Base-by-base conservation (phyloP, 2,888 invertebrate genomes). In the Melanchra persicariae region DNA sequence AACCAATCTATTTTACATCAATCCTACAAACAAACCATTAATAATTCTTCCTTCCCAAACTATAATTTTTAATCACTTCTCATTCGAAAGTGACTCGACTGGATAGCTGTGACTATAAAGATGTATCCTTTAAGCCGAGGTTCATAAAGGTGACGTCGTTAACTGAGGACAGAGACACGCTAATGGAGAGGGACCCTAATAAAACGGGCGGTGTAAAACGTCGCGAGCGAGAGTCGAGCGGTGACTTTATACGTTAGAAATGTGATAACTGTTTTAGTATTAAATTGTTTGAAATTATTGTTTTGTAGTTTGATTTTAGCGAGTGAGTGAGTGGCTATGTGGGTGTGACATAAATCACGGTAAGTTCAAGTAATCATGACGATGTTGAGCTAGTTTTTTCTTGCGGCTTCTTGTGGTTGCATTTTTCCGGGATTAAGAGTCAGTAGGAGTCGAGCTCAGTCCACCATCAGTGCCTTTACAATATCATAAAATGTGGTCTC, bases 131-230 rank as follows among this genome's bases (percentile, higher is more conserved):
- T 79, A 64, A 82, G 61, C 49, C 65, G 15, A 47, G 43, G 51
- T 76, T 76, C 77, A 76, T 88, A 87, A 88, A 87, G 81, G 82
- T 82, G 81, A 76, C 66, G 66, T 45, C 76, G 59, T 87, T 74
- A 85, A 85, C 65, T 58, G 62, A 67, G 73, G 79, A 73, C 83
- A 77, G 77, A 61, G 81, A 59, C 65, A 64, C 62, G 59, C 77
- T 84, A 85, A 86, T 86, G 82, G 82, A 74, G 51, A 55, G 40
- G 17, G 68, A 83, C 82, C 85, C 77, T 83, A 82, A 87, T 88
- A 87, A 88, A 88, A 83, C 5, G n/a, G 17, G 19, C n/a, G 40
- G n/a, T 26, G 60, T 64, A 61, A 58, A 80, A 67, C 22, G 57
- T 52, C 30, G 30, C 5, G 45, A 68, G 26, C 30, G 30, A 2